These are phyloP conservation scores for Metridium senile DNA, from an alignment of 92 coral and sea anemone species.

Conservation along the genomic window DNA sequence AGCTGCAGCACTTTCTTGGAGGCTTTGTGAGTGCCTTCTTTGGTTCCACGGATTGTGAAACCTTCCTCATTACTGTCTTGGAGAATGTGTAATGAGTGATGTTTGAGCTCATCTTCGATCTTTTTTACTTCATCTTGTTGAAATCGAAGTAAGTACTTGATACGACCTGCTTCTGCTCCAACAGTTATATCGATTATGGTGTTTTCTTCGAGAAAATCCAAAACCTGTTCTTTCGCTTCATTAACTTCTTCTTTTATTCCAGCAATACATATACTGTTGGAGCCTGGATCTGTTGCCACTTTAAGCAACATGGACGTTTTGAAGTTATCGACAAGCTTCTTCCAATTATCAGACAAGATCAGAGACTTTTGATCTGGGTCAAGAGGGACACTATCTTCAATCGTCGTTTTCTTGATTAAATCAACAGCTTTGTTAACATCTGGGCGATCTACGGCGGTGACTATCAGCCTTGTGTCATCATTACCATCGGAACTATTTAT, in stretches of 20 bases:
- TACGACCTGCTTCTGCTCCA: conserved; percentile 37
- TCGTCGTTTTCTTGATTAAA: conserved; percentile 24
- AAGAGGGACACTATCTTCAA: conserved; percentile 46
- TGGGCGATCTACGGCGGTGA: conserved; percentile 43
- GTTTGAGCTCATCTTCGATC: conserved; percentile 28
- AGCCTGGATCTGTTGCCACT: conserved; percentile 26
- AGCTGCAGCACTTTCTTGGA: conserved; percentile 14
- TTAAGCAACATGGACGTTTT: conserved; percentile 5
- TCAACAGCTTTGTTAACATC: conserved; percentile 39
- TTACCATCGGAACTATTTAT: conserved; percentile 9
- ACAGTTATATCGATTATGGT: conserved; percentile 50
- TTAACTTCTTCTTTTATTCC: conserved; percentile 56
- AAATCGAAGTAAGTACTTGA: conserved; percentile 36
- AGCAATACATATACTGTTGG: conserved; percentile 50
- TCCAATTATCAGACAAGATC: conserved; percentile 57
- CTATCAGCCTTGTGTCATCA: conserved; percentile 17
- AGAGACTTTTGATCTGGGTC: conserved; percentile 57
- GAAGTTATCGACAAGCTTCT: conserved; percentile 13
- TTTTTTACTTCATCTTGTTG: conserved; percentile 30
- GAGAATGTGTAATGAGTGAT: too few species aligned
- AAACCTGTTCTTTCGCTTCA: conserved; percentile 16
- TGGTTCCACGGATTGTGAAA: conserved; percentile 14
- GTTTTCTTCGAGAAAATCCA: conserved; percentile 61
- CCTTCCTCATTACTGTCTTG: conserved; percentile 8
- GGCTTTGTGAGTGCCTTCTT: conserved; percentile 3